Percentiles rank a stretch among this genome's conserved stretches.
Conservation (phyloP, 2,113 vertebrate genomes). For the Cyprinus carpio region DNA sequence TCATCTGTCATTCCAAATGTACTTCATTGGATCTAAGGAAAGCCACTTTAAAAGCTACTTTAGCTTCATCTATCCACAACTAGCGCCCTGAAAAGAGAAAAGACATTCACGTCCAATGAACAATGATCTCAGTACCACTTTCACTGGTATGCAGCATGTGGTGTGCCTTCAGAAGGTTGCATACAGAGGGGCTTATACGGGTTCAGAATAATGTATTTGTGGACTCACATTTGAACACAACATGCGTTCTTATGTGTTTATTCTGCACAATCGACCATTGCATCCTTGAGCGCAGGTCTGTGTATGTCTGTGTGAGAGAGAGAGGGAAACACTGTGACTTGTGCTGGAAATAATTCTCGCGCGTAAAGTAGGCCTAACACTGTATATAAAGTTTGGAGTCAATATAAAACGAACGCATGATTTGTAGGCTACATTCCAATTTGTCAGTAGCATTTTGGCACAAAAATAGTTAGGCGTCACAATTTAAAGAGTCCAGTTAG, state of each 20-base stretch:
- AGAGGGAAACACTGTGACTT: neutral
- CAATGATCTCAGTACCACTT: conserved; percentile 75
- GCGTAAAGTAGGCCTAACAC: neutral
- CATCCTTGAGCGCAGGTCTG: neutral
- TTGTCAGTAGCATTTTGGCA: too few relatives aligned
- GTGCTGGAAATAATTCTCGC: neutral
- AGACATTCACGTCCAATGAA: conserved; percentile 73
- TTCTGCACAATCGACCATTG: neutral
- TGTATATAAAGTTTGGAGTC: neutral
- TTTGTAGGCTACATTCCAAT: neutral
- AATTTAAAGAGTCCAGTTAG: neutral
- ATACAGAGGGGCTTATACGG: neutral
- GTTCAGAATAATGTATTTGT: conserved; percentile 1
- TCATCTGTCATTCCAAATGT: conserved; percentile 60
- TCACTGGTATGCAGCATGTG: conserved; percentile 61
- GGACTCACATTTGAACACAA: neutral
- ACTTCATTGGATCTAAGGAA: conserved; percentile 48
- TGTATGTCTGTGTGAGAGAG: neutral
- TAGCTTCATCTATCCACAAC: conserved; percentile 74
- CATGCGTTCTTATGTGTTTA: neutral
- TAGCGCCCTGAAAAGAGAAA: conserved; percentile 53
- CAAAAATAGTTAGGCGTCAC: neutral
- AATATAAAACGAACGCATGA: too few relatives aligned
- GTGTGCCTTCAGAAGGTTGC: neutral
- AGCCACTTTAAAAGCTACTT: conserved; percentile 75